Evolutionary conservation across 2,113 vertebrate genomes (phyloP).

Genomic region (Daphoenositta chrysoptera): DNA sequence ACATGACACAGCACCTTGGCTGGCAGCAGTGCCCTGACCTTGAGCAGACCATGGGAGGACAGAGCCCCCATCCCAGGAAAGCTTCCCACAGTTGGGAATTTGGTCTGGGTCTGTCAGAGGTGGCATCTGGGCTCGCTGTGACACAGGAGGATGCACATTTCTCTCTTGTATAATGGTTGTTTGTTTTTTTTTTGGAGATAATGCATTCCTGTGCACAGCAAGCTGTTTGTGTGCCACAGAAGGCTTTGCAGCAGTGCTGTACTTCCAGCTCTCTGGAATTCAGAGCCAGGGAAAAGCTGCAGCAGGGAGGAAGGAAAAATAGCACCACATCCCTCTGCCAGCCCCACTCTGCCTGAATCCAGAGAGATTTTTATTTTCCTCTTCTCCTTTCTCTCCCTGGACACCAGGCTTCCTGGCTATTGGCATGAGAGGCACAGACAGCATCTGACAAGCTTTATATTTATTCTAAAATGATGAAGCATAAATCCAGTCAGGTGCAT

Average conservation of each 20-base stretch:
- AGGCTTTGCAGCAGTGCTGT: neutral
- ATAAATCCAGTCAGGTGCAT: neutral
- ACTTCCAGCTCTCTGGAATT: neutral
- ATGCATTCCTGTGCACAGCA: neutral
- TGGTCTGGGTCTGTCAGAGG: neutral
- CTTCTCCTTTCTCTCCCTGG: neutral
- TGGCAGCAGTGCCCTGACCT: neutral
- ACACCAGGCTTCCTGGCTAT: neutral
- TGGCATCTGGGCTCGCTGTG: neutral
- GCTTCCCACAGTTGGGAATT: neutral
- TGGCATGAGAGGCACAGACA: neutral
- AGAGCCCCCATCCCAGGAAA: neutral
- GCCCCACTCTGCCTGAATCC: neutral
- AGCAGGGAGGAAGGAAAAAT: neutral
- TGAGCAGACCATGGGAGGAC: neutral
- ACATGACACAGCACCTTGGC: accelerated
- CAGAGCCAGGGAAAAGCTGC: neutral
- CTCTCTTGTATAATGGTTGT: neutral
- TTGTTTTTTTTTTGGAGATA: neutral
- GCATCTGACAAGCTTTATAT: neutral
- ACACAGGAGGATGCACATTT: neutral
- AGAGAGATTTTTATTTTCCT: neutral
- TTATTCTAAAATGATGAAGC: neutral
- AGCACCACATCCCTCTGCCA: neutral
- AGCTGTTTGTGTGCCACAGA: neutral